Evolutionary conservation across 2,113 vertebrate genomes (phyloP), one percentile per base, ranked within the genome.

Genomic region (Lampris incognitus): DNA sequence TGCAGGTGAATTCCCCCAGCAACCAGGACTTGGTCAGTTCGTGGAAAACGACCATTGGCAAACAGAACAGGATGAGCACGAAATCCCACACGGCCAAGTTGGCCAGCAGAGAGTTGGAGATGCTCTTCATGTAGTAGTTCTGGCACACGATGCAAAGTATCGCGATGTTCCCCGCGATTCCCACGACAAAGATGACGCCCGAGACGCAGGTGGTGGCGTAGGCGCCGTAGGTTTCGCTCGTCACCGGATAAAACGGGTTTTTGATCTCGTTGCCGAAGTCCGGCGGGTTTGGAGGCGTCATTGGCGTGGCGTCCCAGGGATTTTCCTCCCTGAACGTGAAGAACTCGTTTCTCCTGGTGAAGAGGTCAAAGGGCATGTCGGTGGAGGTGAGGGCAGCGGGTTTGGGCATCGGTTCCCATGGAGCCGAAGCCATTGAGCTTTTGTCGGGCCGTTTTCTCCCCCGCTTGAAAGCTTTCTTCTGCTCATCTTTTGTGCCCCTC

Each of bases 81-180:
- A 98, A 98, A 92, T 99, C 98, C 98, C 98, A 99, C 55, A 99
- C 96, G 2, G 98, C 98, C 88, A 99, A 80, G 76, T 98, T 99
- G 72, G 97, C 98, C 89, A 99, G 85, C 58, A 99, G 94, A 1
- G 97, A 98, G 85, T 99, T 99, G 81, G 98, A 99, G 92, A 99
- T 99, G 91, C 97, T 99, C 90, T 97, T 95, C 97, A 99, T 99
- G 89, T 99, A 99, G 92, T 98, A 98, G 92, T 99, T 99, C 84
- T 99, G 97, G 83, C 97, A 99, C 79, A 99, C 98, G 58, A 99
- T 97, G 91, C 98, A 99, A 94, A 99, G 96, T 84, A 99, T 97
- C 38, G 97, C 96, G 72, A 99, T 95, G 92, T 99, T 99, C 54
- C 97, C 97, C 9, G 96, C 94, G 68, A 99, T 94, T 9, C 98